Evolutionary conservation across 2,888 invertebrate genomes (phyloP).

Genomic region (Podotricha telesiphe): DNA sequence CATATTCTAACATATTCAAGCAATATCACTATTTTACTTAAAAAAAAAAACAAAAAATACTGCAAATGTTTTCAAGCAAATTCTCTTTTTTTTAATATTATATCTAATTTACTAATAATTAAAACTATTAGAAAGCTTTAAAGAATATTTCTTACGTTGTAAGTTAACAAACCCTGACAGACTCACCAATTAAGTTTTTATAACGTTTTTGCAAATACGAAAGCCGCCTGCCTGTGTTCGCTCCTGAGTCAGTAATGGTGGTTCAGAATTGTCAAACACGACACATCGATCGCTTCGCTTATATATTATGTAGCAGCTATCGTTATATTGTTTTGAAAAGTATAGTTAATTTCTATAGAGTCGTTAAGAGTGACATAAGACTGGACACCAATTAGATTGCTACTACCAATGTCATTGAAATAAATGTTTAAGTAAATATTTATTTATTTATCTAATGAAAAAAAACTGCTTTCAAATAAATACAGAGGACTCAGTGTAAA

Average conservation of each 20-base stretch:
- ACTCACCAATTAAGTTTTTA: conserved; percentile 7
- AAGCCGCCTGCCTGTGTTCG: conserved; percentile 55
- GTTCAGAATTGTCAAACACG: conserved; percentile 52
- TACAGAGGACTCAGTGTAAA: not conserved
- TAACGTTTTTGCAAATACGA: conserved; percentile 29
- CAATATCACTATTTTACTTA: too few relatives aligned
- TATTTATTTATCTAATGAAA: not conserved
- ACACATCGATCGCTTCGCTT: conserved; percentile 58
- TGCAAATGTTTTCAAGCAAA: too few relatives aligned
- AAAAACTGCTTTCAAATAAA: not conserved
- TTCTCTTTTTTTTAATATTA: too few relatives aligned
- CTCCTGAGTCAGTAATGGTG: conserved; percentile 56
- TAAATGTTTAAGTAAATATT: not conserved
- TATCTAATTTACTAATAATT: too few relatives aligned
- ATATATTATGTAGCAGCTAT: conserved; percentile 21
- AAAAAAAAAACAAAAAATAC: too few relatives aligned
- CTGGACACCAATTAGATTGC: not conserved
- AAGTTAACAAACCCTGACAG: conserved; percentile 6
- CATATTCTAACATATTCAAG: too few relatives aligned
- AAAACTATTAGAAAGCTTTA: not conserved
- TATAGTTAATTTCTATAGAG: conserved; percentile 12
- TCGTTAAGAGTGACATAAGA: conserved; percentile 8
- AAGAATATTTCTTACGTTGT: not conserved
- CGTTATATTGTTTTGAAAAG: conserved; percentile 21
- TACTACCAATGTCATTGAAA: not conserved